Percentiles rank a stretch among this genome's conserved stretches.
These are phyloP conservation scores for Triplophysa tibetana DNA, from an alignment of 2,113 vertebrate species.

Conservation along the genomic window DNA sequence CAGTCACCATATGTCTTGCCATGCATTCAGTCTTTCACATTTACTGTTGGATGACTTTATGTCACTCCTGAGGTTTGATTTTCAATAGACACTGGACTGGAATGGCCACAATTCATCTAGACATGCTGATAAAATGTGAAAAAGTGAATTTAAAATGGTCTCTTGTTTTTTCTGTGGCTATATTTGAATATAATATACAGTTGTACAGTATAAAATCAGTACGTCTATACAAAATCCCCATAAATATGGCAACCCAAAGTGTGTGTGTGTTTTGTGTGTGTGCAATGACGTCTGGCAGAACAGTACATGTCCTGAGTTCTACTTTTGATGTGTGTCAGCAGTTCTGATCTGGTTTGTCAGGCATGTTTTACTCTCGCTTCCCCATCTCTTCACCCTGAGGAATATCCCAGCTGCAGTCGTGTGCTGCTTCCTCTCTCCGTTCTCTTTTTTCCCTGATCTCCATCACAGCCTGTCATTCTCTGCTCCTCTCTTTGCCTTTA, in stretches of 20 bases:
- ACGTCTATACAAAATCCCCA: too few species aligned
- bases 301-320: constrained; percentile 61
- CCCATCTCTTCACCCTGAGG: constrained; percentile 45
- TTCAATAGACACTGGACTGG: too few species aligned
- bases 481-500: constrained; percentile 18
- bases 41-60: too few species aligned
- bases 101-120: too few species aligned
- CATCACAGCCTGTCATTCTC: constrained; percentile 25
- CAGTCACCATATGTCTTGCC: too few species aligned
- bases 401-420: constrained; percentile 60
- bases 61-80: too few species aligned
- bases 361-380: constrained; percentile 65
- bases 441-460: constrained; percentile 38
- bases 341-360: constrained; percentile 74
- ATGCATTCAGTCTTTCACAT: too few species aligned
- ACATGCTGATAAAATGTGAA: too few species aligned
- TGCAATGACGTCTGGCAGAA: constrained; percentile 55
- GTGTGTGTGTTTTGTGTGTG: constrained; percentile 43
- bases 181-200: too few species aligned
- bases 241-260: neutral
- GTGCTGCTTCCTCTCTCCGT: constrained; percentile 1
- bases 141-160: too few species aligned
- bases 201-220: too few species aligned
- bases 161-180: too few species aligned
- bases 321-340: constrained; percentile 66